These are phyloP conservation scores for Zaprionus nigranus DNA, from an alignment of 1,140 invertebrate species.

Conservation along the genomic window DNA sequence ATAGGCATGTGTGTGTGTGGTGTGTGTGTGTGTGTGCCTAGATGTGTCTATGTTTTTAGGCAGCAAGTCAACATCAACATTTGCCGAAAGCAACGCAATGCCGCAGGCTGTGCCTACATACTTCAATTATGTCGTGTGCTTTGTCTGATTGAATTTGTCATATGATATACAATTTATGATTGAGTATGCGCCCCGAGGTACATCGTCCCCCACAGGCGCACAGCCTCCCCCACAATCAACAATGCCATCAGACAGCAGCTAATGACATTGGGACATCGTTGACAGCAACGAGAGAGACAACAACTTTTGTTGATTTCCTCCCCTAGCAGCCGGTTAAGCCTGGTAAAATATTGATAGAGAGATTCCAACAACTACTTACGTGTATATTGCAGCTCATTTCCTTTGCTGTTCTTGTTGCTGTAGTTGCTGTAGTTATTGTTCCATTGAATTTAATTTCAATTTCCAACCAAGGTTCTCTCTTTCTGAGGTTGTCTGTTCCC, in stretches of 20 bases:
- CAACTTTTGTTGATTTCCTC: constrained; percentile 37
- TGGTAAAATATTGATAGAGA: constrained; percentile 71
- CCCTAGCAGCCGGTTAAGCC: constrained; percentile 24
- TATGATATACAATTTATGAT: constrained; percentile 79
- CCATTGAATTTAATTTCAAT: constrained; percentile 61
- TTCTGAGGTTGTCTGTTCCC: background rate
- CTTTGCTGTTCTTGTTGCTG: background rate
- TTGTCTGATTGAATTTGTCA: constrained; percentile 82
- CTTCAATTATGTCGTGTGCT: constrained; percentile 73
- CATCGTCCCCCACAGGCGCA: background rate
- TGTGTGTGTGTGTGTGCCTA: constrained; percentile 26
- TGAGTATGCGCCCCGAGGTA: constrained; percentile 65
- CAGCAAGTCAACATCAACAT: constrained; percentile 46
- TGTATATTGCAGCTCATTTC: background rate
- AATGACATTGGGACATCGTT: constrained; percentile 51
- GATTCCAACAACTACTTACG: constrained; percentile 57
- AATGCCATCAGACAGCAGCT: constrained; percentile 35
- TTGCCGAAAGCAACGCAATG: constrained; percentile 35
- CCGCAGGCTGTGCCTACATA: constrained; percentile 42
- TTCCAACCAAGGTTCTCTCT: constrained; percentile 24
- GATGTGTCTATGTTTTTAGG: constrained; percentile 45
- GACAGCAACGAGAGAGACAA: constrained; percentile 29
- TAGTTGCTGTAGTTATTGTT: constrained; percentile 24
- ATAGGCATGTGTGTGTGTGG: constrained; percentile 35
- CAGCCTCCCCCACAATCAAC: constrained; percentile 16